phyloP scores from a whole-genome alignment of 1,140 invertebrate species.

The Drusus annulatus region DNA sequence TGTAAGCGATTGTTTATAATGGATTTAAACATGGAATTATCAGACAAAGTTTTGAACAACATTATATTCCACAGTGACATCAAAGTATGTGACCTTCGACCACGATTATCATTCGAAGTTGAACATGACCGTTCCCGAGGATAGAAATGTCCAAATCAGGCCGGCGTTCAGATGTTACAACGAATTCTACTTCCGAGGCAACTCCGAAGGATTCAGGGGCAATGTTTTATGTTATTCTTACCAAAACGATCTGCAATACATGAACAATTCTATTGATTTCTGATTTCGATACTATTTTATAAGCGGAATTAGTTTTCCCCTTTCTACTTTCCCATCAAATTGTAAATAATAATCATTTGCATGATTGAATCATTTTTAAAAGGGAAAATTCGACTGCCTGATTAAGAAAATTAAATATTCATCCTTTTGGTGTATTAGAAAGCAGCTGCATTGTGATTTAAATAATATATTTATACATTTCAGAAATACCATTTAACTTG shows the following conservation, averaged over 20 bases:
- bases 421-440: no score
- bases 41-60: conserved; percentile 6
- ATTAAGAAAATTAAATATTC: no score
- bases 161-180: conserved; percentile 36
- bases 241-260: conserved; percentile 23
- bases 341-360: no score
- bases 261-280: no score
- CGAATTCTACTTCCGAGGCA: conserved; percentile 45
- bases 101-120: not conserved
- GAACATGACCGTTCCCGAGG: not conserved
- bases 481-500: not conserved
- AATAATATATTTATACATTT: no score
- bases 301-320: no score
- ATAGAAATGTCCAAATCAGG: not conserved
- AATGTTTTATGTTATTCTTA: conserved; percentile 47
- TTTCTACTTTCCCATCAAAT: no score
- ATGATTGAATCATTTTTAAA: no score
- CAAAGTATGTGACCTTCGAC: conserved; percentile 34
- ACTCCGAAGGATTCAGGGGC: conserved; percentile 47
- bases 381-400: no score
- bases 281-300: no score
- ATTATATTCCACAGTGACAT: conserved; percentile 39
- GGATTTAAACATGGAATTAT: conserved; percentile 48
- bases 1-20: conserved; percentile 40
- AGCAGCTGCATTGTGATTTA: not conserved